Base-by-base conservation (phyloP, 2,888 invertebrate genomes). In the Papilio protenor region DNA sequence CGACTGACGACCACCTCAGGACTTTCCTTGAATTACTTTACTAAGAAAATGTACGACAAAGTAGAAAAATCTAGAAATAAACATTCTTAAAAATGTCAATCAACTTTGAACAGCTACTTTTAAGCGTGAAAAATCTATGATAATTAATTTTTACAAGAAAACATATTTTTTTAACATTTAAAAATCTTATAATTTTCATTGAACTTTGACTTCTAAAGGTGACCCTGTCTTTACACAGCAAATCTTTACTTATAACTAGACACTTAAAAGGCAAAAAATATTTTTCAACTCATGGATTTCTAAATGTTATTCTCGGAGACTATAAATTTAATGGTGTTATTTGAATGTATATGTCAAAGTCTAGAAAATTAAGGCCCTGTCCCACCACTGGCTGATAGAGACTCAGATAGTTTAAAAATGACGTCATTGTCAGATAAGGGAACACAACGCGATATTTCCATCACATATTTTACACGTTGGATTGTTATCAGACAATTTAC, bases 1-100 rank as follows among this genome's bases (percentile, higher is more conserved):
- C 85, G 82, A 85, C 80, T 84, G 83, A 87, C 83, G 80, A 77
- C 83, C 83, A 87, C 83, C 85, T 85, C 79, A 77, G 82, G 79
- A 80, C 80, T 61, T 88, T 88, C 87, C 81, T 64, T 80, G 89
- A 86, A 88, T 76, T 73, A 69, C 80, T 49, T 57, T 79, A 77
- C 75, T 59, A 8, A 72, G 77, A 77, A 78, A 61, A 47, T 40
- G 2, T 40, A 77, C 40, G 69, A 77, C 77, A 73, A 69, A 69
- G 66, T 77, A 69, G 69, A 69, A 73, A 73, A 77, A 77, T 66
- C 47, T 73, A 73, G 57, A 69, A 77, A 77, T 73, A 73, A 73
- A 73, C 12, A 23, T 69, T 73, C 73, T 18, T 57, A 57, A 69
- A 77, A 73, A 8, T 45, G 14, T 27, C 4, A 27, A 18, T 49